Evolutionary conservation across 2,797 vertebrate species (phyloP).

Genomic region (Myoxocephalus aenaeus): DNA sequence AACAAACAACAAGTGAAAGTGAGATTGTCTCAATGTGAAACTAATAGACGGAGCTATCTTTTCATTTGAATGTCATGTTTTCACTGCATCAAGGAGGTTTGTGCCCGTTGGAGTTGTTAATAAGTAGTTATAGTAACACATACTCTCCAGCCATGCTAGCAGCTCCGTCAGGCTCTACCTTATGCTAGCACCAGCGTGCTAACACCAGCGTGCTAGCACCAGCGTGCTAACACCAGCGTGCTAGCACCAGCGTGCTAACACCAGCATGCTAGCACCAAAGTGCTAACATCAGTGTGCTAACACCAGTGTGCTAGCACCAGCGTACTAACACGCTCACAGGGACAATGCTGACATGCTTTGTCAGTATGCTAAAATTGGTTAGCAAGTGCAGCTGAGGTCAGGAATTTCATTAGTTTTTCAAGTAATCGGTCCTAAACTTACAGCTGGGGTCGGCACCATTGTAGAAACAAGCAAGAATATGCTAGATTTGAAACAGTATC

Average conservation of each 20-base stretch:
- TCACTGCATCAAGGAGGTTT: neutral
- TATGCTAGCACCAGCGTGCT: too few species aligned
- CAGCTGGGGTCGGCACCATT: too few species aligned
- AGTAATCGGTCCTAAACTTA: neutral
- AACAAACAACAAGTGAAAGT: constrained; percentile 30
- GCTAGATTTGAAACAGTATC: neutral
- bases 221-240: too few species aligned
- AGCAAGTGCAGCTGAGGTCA: neutral
- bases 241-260: too few species aligned
- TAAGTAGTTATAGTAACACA: neutral
- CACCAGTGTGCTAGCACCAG: too few species aligned
- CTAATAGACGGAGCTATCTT: neutral
- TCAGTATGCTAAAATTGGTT: neutral
- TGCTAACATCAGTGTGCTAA: too few species aligned
- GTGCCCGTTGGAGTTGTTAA: neutral
- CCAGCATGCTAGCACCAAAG: too few species aligned
- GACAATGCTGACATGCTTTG: neutral
- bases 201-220: too few species aligned
- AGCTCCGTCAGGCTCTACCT: too few species aligned
- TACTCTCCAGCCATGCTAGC: too few species aligned
- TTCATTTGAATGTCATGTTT: constrained; percentile 2
- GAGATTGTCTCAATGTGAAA: neutral
- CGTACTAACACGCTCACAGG: neutral
- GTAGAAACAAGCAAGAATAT: too few species aligned
- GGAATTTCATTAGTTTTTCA: neutral